Percentiles rank a stretch among this genome's conserved stretches.
These are phyloP conservation scores for Tuberolachnus salignus DNA, from an alignment of 2,888 invertebrate genomes.

Conservation along the genomic window DNA sequence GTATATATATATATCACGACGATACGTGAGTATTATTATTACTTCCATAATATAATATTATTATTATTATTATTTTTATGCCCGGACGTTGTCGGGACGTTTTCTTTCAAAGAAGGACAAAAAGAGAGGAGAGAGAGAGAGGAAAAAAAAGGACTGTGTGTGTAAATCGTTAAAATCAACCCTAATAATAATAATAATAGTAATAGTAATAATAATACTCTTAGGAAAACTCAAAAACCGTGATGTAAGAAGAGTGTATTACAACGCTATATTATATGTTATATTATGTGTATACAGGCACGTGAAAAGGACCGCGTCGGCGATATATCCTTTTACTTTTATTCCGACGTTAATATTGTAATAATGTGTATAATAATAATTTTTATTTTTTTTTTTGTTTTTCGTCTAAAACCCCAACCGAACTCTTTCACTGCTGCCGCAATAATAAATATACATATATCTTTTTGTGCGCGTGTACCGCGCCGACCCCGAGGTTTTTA, in stretches of 20 bases:
- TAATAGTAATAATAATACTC: neutral
- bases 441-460: neutral
- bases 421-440: neutral
- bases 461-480: neutral
- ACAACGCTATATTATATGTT: neutral
- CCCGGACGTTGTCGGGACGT: neutral
- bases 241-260: too few species aligned
- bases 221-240: neutral
- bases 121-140: too few species aligned
- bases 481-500: constrained; percentile 3
- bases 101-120: too few species aligned
- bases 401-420: neutral
- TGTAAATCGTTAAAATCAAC: constrained; percentile 44
- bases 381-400: neutral
- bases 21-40: too few species aligned
- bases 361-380: too few species aligned
- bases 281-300: too few species aligned
- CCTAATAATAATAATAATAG: constrained; percentile 34
- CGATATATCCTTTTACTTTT: neutral
- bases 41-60: neutral
- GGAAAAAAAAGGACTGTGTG: neutral
- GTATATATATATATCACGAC: too few species aligned
- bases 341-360: constrained; percentile 1
- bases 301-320: constrained; percentile 3
- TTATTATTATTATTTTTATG: constrained; percentile 13